Base-by-base conservation (phyloP, 2,113 vertebrate species). In the Columba janthina region DNA sequence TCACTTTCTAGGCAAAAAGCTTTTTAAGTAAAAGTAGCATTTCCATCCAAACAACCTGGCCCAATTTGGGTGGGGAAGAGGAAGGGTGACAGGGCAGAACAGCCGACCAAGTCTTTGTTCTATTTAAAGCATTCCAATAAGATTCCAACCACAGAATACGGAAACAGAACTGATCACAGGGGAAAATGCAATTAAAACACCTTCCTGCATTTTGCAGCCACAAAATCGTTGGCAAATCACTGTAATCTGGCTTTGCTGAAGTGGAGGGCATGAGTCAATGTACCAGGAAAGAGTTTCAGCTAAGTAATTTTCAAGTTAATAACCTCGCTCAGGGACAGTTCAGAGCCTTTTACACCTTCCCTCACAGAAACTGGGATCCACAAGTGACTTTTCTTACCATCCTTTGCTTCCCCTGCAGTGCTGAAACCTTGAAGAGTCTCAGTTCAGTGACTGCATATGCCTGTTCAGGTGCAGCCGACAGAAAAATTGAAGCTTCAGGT, bases 161-260 rank as follows among this genome's bases (percentile, higher is more conserved):
- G 87, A 62, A 94, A 81, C 38, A 91, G 66, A 89, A 61, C 84
- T 46, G 87, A 94, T 95, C 91, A 78, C 80, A 94, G 77, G 76
- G 94, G 81, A 72, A 94, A 91, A 94, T 42, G 84, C 71, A 95
- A 94, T 97, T 96, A 96, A 97, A 97, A 97, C 95, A 89, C 87
- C 93, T 94, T 85, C 77, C 94, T 92, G 96, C 83, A 75, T 93
- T 90, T 94, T 94, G 72, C 61, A 92, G 90, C 90, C 77, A 9
- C 88, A 97, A 94, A 95, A 90, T 87, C 25, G 8, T 81, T 94
- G 92, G 90, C 88, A 94, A 95, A 90, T 90, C 85, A 60, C 65
- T 62, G 51, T 90, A 95, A 95, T 93, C 69, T 94, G 85, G 44
- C 83, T 96, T 89, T 87, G 53, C 86, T 94, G 88, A 94, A 94